A percentile compares a stretch with the other conserved stretches of the same genome.
phyloP scores from a whole-genome alignment of 2,797 vertebrate species.

The Ispidina picta region DNA sequence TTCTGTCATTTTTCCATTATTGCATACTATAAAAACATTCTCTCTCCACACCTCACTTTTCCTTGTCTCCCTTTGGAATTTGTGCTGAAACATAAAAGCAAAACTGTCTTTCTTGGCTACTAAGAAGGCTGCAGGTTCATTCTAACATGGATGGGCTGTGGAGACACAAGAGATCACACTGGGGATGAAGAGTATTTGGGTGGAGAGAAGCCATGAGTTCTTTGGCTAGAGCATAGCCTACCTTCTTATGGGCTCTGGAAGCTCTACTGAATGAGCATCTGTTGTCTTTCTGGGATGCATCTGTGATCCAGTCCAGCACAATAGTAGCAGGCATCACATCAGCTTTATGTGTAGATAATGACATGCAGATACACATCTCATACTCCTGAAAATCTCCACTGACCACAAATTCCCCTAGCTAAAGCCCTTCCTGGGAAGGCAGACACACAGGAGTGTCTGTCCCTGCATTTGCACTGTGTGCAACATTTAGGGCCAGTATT shows the following conservation, averaged over 20 bases:
- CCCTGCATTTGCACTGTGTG: background rate
- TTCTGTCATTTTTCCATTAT: constrained; percentile 50
- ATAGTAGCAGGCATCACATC: background rate
- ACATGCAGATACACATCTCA: background rate
- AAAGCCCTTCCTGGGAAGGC: background rate
- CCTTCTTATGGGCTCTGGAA: background rate
- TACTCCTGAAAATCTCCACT: background rate
- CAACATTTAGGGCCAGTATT: background rate
- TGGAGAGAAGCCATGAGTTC: constrained; percentile 14
- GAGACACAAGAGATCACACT: background rate
- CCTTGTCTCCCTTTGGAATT: constrained; percentile 24
- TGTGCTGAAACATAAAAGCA: constrained; percentile 38
- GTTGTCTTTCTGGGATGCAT: background rate
- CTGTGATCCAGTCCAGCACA: background rate
- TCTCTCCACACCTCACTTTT: constrained; percentile 15
- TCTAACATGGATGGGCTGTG: background rate
- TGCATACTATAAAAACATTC: constrained; percentile 43
- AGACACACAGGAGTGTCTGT: accelerated
- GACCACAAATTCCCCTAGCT: background rate
- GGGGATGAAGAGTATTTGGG: constrained; percentile 1
- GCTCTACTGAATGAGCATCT: background rate
- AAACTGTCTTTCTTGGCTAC: constrained; percentile 4
- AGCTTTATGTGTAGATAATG: background rate
- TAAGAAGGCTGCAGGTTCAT: constrained; percentile 27
- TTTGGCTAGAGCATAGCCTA: background rate